phyloP scores from a whole-genome alignment of 2,888 invertebrate genomes.

The Athrips mouffetella region DNA sequence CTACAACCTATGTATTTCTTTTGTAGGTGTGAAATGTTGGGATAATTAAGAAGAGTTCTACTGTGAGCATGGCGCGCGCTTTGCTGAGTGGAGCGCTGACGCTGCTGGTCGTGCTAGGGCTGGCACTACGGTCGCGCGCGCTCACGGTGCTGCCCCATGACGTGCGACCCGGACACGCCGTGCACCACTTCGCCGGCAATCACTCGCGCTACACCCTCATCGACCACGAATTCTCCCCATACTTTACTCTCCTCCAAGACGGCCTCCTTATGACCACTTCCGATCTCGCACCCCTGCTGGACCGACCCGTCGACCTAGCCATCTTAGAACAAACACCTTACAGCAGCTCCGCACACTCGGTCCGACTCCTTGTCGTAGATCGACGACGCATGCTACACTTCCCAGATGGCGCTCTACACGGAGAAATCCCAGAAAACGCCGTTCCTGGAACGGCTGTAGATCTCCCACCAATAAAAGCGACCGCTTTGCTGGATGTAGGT shows the following conservation, averaged over 20 bases:
- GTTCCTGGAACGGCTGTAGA: constrained; percentile 84
- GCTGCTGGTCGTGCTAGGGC: constrained; percentile 51
- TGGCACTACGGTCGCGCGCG: constrained; percentile 52
- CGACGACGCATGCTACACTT: constrained; percentile 89
- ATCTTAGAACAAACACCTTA: constrained; percentile 90
- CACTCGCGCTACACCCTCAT: constrained; percentile 77
- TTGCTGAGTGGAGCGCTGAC: constrained; percentile 64
- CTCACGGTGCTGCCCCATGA: constrained; percentile 90
- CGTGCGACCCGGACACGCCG: constrained; percentile 92
- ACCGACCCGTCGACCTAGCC: constrained; percentile 88
- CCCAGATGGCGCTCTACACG: constrained; percentile 80
- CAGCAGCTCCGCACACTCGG: constrained; percentile 86
- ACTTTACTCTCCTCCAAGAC: constrained; percentile 91
- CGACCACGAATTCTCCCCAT: constrained; percentile 89
- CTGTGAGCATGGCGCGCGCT: constrained; percentile 56
- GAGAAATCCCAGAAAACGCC: constrained; percentile 87
- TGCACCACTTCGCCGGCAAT: constrained; percentile 85
- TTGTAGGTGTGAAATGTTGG: constrained; percentile 67
- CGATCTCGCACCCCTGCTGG: constrained; percentile 88
- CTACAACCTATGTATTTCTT: constrained; percentile 19
- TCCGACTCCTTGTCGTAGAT: constrained; percentile 90
- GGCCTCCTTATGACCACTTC: constrained; percentile 95
- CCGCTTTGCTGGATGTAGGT: constrained; percentile 80
- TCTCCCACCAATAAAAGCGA: constrained; percentile 85
- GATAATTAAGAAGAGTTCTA: constrained; percentile 42